A percentile compares a stretch with the other conserved stretches of the same genome.
phyloP scores from a whole-genome alignment of 2,797 vertebrate species.

The Rhynchonycteris naso region DNA sequence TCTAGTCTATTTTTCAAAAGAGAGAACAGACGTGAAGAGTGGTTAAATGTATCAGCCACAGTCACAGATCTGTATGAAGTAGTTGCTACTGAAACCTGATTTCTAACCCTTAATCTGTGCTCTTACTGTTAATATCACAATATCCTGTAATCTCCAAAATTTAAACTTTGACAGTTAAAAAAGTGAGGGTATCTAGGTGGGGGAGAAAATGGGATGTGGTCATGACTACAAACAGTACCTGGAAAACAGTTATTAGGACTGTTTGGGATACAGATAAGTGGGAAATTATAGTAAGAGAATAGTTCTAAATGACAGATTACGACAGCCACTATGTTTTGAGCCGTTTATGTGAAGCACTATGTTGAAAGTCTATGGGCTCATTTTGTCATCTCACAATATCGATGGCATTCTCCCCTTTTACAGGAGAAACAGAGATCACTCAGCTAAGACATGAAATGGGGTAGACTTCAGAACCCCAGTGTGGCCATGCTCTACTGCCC shows the following conservation, averaged over 20 bases:
- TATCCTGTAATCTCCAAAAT: background rate
- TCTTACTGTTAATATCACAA: background rate
- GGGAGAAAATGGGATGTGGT: background rate
- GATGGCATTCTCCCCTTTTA: background rate
- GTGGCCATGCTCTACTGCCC: background rate
- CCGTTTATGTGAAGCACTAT: background rate
- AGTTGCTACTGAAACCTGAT: background rate
- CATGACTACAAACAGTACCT: background rate
- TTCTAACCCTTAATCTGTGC: background rate
- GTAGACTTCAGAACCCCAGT: background rate
- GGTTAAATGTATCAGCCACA: background rate
- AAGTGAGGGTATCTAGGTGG: background rate
- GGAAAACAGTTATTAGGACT: constrained; percentile 18
- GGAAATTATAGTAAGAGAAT: background rate
- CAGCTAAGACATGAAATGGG: background rate
- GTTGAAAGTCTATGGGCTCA: background rate
- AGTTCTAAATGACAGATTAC: constrained; percentile 30
- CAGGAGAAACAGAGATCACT: background rate
- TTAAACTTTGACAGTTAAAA: constrained; percentile 29
- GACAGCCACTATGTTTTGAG: background rate
- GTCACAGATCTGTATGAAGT: background rate
- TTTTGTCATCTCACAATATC: background rate
- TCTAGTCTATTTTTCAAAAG: constrained; percentile 32
- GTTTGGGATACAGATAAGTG: background rate
- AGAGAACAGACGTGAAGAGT: background rate